Base-by-base conservation (phyloP, 2,113 vertebrate species). In the Hoplias malabaricus region DNA sequence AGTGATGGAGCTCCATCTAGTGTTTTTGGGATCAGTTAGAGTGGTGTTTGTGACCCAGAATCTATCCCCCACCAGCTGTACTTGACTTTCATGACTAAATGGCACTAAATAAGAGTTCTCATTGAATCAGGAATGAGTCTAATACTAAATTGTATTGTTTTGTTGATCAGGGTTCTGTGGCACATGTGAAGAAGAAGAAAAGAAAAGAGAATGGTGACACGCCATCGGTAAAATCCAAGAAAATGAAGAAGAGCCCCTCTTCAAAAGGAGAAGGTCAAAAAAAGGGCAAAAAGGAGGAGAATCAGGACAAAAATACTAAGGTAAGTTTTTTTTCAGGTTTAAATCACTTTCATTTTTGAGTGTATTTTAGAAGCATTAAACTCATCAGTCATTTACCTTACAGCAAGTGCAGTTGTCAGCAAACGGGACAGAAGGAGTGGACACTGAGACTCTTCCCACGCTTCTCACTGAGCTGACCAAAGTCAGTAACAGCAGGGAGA, bases 401-500 rank as follows among this genome's bases (percentile, higher is more conserved):
- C 75, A 86, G 73, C 70, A 83, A 21, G 57, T 83, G 8, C 62
- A 78, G 14, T 59, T 63, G 72, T 78, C 57, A 0, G 75, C 73
- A 7, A 72, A 53, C 42, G 69, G 56, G 1, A 69, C 38, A 3
- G 80, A 75, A 36, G 74, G 9, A 9, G 53, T 68, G 9, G 53
- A 74, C 2, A 77, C 74, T 27, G 85, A 85, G 3, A 69, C 87
- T 23, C 85, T 95, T 2, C 56, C 48, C 6, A 71, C 23, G 59
- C 29, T 97, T 29, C 86, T 98, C 56, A 63, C 70, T 0, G 85
- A 91, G 34, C 89, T 98, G 84, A 82, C 80, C 4, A 87, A 73
- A 66, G 83, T 96, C 80, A 92, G 90, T 74, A 96, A 94, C 92
- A 98, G 97, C 91, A 91, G 91, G 80, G 90, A 92, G 38, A 90